These are phyloP conservation scores for Mantis religiosa DNA, from an alignment of 2,888 invertebrate genomes.

Conservation along the genomic window DNA sequence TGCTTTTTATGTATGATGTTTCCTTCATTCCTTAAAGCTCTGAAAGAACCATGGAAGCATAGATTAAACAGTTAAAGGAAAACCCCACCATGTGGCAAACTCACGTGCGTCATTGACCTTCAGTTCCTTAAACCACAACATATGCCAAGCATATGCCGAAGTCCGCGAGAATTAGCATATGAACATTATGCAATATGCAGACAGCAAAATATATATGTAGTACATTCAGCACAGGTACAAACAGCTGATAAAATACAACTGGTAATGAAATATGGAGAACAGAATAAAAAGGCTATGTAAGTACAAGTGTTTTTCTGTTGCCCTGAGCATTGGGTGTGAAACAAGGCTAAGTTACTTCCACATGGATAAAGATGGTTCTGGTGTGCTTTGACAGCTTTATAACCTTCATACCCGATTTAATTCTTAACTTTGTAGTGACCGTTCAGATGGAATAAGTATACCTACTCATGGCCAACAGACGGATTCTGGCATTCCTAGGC, in stretches of 20 bases:
- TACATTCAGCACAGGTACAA: background rate
- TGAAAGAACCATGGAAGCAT: no score
- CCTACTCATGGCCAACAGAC: no score
- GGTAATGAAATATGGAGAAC: no score
- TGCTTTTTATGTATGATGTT: no score
- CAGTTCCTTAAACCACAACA: no score
- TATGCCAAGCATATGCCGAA: background rate
- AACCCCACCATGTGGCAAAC: no score
- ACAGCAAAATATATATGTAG: background rate
- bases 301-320: background rate
- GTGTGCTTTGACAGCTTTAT: background rate
- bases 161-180: background rate
- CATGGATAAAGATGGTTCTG: background rate
- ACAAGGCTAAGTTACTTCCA: background rate
- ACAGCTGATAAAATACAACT: background rate
- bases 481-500: no score
- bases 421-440: background rate
- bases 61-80: no score
- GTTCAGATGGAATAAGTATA: no score
- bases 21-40: no score
- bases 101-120: no score
- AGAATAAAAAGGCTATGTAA: background rate
- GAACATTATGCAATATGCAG: background rate
- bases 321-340: no score
- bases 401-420: background rate